Conservation (phyloP, 2,888 invertebrate species). For the Calliopum simillimum region DNA sequence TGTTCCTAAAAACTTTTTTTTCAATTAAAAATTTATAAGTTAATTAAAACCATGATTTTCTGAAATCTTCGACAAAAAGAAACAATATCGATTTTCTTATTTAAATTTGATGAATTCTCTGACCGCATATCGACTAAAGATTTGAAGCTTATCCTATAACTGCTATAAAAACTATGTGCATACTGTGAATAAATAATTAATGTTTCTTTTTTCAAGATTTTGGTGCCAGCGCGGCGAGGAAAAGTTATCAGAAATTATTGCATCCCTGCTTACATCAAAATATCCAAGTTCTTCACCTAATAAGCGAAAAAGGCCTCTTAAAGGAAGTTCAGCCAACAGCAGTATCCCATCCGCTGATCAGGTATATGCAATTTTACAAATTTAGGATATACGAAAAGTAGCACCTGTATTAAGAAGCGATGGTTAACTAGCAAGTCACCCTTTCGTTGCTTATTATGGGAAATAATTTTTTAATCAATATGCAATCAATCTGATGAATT, state of each 20-base stretch:
- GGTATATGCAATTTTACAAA: conserved; percentile 62
- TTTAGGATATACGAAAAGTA: neutral
- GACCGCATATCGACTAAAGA: no score
- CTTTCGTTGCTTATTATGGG: neutral
- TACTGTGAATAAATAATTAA: no score
- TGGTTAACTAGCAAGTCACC: no score
- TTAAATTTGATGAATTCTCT: no score
- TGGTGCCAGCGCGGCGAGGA: conserved; percentile 96
- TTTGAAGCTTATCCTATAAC: no score
- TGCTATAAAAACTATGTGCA: no score
- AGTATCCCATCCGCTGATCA: conserved; percentile 84
- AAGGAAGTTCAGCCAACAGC: conserved; percentile 76
- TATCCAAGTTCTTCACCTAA: conserved; percentile 91
- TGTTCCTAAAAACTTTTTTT: no score
- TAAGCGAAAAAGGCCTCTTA: conserved; percentile 87
- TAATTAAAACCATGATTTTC: no score
- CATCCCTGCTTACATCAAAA: conserved; percentile 81
- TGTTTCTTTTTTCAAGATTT: conserved; percentile 70
- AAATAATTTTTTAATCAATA: neutral
- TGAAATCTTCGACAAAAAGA: no score
- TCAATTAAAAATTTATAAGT: no score
- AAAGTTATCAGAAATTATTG: conserved; percentile 84
- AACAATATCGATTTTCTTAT: no score
- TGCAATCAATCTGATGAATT: neutral
- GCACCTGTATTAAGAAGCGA: no score